Percentiles rank a stretch among this genome's conserved stretches.
Conservation (phyloP, 1,140 invertebrate genomes). For the Hesperophylax magnus region DNA sequence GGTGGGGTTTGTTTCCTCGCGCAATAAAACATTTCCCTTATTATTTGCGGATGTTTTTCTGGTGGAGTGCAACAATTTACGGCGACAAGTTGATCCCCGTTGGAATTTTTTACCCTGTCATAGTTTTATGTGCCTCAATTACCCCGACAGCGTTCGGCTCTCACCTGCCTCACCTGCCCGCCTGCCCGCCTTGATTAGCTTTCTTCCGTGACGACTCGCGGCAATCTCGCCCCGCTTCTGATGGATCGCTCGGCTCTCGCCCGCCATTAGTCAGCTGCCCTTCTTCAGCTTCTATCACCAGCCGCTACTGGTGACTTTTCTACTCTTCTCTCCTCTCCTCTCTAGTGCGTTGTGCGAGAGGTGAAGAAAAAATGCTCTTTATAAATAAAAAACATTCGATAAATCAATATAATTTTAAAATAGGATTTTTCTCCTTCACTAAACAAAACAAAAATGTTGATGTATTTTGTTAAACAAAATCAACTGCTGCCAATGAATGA, state of each 20-base stretch:
- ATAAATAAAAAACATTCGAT: no score
- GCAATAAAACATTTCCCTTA: not conserved
- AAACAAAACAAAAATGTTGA: no score
- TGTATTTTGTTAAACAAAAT: no score
- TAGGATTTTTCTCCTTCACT: no score
- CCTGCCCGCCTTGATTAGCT: slow-evolving; percentile 22
- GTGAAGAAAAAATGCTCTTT: not conserved
- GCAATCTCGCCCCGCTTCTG: slow-evolving; percentile 16
- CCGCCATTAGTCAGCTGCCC: not conserved
- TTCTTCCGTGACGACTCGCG: slow-evolving; percentile 3
- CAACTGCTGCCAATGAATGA: no score
- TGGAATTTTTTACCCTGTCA: slow-evolving; percentile 30
- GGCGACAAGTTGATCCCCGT: slow-evolving; percentile 25
- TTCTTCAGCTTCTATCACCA: not conserved
- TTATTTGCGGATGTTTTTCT: slow-evolving; percentile 20
- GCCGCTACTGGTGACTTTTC: no score
- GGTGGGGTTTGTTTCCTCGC: not conserved
- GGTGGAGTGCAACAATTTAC: slow-evolving; percentile 23
- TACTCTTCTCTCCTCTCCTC: no score
- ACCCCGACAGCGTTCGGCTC: slow-evolving; percentile 11
- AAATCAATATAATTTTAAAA: no score
- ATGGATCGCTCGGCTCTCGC: slow-evolving; percentile 9
- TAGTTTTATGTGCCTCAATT: slow-evolving; percentile 16
- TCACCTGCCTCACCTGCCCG: not conserved
- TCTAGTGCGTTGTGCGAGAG: no score